A percentile compares a stretch with the other conserved stretches of the same genome.
Conservation (phyloP, 2,888 invertebrate species). For the Mesorhabditis belari region DNA sequence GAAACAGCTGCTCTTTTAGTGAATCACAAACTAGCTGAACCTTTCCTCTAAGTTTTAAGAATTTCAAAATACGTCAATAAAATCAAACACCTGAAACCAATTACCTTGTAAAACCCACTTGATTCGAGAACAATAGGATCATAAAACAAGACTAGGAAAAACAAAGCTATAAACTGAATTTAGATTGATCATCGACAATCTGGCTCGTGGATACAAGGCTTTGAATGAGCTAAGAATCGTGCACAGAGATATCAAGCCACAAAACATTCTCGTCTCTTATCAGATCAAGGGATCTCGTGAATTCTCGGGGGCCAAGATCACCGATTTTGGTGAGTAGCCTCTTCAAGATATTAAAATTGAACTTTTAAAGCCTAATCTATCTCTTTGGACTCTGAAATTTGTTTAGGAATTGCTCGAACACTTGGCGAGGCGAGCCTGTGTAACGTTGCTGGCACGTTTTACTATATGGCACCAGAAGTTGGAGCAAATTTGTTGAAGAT, state of each 20-base stretch:
- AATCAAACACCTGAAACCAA: no score
- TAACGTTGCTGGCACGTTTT: constrained; percentile 50
- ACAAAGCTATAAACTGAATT: no score
- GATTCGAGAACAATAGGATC: no score
- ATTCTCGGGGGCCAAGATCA: constrained; percentile 42
- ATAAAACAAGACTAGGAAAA: no score
- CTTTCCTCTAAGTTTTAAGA: no score
- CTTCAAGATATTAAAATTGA: not conserved
- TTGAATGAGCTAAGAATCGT: constrained; percentile 46
- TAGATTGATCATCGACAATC: constrained; percentile 41
- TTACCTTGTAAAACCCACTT: no score
- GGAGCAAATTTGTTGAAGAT: constrained; percentile 47
- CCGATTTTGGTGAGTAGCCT: constrained; percentile 42
- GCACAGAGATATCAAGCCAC: constrained; percentile 52
- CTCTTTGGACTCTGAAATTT: not conserved
- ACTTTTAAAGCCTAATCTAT: not conserved
- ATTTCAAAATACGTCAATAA: no score
- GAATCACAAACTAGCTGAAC: no score
- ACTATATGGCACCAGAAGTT: constrained; percentile 51
- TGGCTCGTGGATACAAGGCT: constrained; percentile 48
- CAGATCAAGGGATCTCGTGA: constrained; percentile 16
- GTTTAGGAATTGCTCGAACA: constrained; percentile 46
- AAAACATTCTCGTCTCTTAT: constrained; percentile 47
- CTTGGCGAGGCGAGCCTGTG: constrained; percentile 36
- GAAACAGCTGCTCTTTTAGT: no score